Percentiles rank a stretch among this genome's conserved stretches.
These are phyloP conservation scores for Helleia helle DNA, from an alignment of 2,888 invertebrate genomes.

Conservation along the genomic window DNA sequence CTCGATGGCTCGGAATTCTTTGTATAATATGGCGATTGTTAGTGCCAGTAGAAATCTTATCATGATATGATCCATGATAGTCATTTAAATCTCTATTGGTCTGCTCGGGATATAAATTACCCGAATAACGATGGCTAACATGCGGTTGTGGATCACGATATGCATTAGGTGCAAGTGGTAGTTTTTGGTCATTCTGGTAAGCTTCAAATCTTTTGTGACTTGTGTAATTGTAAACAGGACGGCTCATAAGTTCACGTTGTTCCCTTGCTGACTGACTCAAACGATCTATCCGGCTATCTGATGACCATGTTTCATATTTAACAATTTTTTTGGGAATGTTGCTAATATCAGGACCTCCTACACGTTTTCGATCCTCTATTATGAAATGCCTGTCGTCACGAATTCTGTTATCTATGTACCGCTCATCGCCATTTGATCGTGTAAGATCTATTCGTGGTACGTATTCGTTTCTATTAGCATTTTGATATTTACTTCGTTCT, in stretches of 20 bases:
- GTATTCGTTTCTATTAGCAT: conserved; percentile 40
- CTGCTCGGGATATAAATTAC: conserved; percentile 38
- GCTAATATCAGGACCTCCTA: conserved; percentile 49
- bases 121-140: conserved; percentile 41
- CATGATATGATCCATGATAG: conserved; percentile 47
- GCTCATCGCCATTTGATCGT: conserved; percentile 42
- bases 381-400: conserved; percentile 56
- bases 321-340: conserved; percentile 68
- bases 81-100: conserved; percentile 42
- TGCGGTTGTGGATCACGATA: conserved; percentile 48
- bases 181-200: conserved; percentile 56
- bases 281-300: conserved; percentile 59
- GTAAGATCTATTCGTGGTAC: conserved; percentile 68
- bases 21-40: conserved; percentile 53
- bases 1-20: conserved; percentile 54
- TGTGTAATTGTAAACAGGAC: conserved; percentile 58
- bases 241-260: conserved; percentile 57
- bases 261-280: conserved; percentile 49
- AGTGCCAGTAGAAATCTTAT: conserved; percentile 35
- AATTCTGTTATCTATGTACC: conserved; percentile 43
- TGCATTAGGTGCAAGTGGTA: conserved; percentile 31
- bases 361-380: conserved; percentile 61
- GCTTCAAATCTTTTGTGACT: conserved; percentile 60
- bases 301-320: conserved; percentile 60
- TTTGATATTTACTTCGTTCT: conserved; percentile 46